Percentiles rank a stretch among this genome's conserved stretches.
Conservation (phyloP, 2,888 invertebrate genomes). For the Apotomis betuletana region DNA sequence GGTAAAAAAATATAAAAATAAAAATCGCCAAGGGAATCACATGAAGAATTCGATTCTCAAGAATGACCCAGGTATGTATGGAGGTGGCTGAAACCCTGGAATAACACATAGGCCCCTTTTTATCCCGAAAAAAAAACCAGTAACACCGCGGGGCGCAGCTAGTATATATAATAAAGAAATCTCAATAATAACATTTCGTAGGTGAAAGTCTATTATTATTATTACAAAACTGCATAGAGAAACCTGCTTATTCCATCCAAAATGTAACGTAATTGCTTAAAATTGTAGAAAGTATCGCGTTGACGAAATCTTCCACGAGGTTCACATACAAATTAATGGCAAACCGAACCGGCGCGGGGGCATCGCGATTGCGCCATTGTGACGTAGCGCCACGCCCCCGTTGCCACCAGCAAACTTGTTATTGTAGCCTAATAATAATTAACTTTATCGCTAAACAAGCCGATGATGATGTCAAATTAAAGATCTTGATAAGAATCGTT, state of each 20-base stretch:
- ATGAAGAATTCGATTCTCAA: too few relatives aligned
- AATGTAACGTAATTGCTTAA: neutral
- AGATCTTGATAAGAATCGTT: neutral
- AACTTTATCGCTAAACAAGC: constrained; percentile 24
- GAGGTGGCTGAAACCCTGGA: too few relatives aligned
- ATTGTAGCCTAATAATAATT: constrained; percentile 15
- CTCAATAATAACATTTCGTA: too few relatives aligned
- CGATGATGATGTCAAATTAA: constrained; percentile 13
- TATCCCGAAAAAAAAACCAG: too few relatives aligned
- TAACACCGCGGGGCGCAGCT: too few relatives aligned
- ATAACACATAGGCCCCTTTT: too few relatives aligned
- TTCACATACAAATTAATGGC: constrained; percentile 35
- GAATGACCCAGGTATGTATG: too few relatives aligned
- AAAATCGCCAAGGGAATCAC: too few relatives aligned
- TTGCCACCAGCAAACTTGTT: constrained; percentile 37
- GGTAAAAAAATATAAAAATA: too few relatives aligned
- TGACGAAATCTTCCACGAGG: neutral
- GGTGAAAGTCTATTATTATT: neutral
- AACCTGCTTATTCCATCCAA: neutral
- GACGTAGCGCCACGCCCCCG: constrained; percentile 52
- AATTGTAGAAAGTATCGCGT: constrained; percentile 30
- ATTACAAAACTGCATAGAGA: too few relatives aligned
- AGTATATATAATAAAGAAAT: too few relatives aligned
- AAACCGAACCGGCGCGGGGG: constrained; percentile 26
- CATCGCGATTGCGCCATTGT: constrained; percentile 41